Evolutionary conservation across 2,113 vertebrate genomes (phyloP).

Genomic region (Crotalus helleri): DNA sequence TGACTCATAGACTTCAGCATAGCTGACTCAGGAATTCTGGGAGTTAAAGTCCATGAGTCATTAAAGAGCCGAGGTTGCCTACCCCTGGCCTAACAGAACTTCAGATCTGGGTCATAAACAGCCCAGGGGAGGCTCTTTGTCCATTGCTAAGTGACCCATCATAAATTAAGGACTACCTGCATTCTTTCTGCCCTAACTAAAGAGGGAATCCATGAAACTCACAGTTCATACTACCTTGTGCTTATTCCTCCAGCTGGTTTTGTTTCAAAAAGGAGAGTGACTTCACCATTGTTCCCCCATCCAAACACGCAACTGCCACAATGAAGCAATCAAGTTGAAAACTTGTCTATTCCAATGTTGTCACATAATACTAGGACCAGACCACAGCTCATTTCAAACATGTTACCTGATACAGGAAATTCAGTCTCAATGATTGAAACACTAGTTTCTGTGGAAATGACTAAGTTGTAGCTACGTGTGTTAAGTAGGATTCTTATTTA

Average conservation of each 20-base stretch:
- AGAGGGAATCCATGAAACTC: background rate
- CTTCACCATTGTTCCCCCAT: background rate
- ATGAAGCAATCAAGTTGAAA: background rate
- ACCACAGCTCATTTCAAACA: background rate
- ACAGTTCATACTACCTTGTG: background rate
- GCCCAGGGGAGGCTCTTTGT: background rate
- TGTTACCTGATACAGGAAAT: background rate
- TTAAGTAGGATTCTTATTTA: background rate
- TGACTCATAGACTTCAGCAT: too few species aligned
- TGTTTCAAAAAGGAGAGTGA: background rate
- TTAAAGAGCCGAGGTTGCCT: too few species aligned
- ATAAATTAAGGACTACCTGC: background rate
- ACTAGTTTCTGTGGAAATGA: background rate
- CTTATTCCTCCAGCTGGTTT: background rate
- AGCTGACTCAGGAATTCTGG: too few species aligned
- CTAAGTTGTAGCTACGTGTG: background rate
- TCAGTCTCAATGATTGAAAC: background rate
- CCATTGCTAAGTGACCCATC: background rate
- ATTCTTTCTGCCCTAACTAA: background rate
- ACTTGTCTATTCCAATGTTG: background rate
- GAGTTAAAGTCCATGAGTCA: too few species aligned
- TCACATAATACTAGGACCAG: background rate
- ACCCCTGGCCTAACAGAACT: background rate
- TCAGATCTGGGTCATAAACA: background rate
- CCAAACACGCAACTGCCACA: background rate